Conservation (phyloP, 2,113 vertebrate genomes). For the Mus pahari region DNA sequence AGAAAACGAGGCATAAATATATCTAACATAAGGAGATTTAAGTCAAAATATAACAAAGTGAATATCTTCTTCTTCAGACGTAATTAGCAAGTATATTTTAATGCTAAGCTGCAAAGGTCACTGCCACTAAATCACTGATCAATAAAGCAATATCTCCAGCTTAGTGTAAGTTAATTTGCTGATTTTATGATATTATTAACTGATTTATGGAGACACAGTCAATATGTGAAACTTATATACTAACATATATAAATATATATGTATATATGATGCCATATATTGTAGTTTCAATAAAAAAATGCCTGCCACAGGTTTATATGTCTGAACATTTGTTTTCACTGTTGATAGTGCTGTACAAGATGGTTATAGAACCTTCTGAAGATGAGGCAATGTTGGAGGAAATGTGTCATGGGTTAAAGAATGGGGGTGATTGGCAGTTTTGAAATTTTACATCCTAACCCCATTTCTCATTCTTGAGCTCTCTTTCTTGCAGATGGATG, state of each 20-base stretch:
- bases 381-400: no score
- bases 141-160: neutral
- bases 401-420: no score
- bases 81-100: constrained; percentile 49
- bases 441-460: neutral
- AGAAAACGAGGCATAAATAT: constrained; percentile 49
- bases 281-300: neutral
- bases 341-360: neutral
- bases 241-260: neutral
- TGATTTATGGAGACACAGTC: neutral
- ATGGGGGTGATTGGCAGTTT: no score
- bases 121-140: neutral
- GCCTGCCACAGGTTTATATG: neutral
- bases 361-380: no score
- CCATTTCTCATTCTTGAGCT: neutral
- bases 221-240: neutral
- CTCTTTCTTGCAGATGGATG: no score
- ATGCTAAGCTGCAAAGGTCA: neutral
- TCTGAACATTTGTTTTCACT: neutral
- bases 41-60: neutral
- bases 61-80: neutral
- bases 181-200: neutral
- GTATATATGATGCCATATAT: neutral
- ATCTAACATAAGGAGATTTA: neutral
- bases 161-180: neutral